A percentile compares a stretch with the other conserved stretches of the same genome.
These are phyloP conservation scores for Cephus rjabovi DNA, from an alignment of 2,888 invertebrate genomes.

Conservation along the genomic window DNA sequence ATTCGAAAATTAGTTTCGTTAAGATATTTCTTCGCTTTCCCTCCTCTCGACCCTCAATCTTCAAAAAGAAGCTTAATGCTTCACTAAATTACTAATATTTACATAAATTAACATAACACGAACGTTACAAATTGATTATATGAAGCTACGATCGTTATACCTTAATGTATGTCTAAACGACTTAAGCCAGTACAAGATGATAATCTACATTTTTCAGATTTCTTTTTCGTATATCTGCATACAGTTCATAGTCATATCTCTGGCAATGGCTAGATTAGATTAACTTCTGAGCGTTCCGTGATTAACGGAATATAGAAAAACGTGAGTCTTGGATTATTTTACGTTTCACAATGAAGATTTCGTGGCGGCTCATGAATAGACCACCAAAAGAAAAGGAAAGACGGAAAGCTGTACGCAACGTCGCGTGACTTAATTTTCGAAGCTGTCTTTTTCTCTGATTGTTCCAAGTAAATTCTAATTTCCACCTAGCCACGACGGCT, in stretches of 20 bases:
- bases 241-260: conserved; percentile 17
- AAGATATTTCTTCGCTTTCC: conserved; percentile 14
- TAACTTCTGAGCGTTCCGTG: conserved; percentile 35
- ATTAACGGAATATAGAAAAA: conserved; percentile 27
- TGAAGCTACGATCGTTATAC: conserved; percentile 45
- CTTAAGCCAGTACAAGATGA: conserved; percentile 34
- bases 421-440: conserved; percentile 15
- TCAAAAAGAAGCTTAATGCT: not conserved
- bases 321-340: conserved; percentile 26
- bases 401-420: conserved; percentile 29
- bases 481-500: conserved; percentile 12
- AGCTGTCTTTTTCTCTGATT: conserved; percentile 13
- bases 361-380: conserved; percentile 14
- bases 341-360: conserved; percentile 24
- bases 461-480: conserved; percentile 9
- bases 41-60: conserved; percentile 9
- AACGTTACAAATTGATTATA: conserved; percentile 48
- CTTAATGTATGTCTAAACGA: conserved; percentile 40
- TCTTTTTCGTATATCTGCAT: conserved; percentile 7
- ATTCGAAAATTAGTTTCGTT: conserved; percentile 27
- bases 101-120: conserved; percentile 52
- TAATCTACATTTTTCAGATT: conserved; percentile 21
- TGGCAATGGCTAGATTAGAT: conserved; percentile 26
- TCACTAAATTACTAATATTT: conserved; percentile 52
- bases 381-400: conserved; percentile 26